Evolutionary conservation across 2,797 vertebrate species (phyloP), one percentile per base, ranked within the genome.

Genomic region (Spheniscus humboldti): DNA sequence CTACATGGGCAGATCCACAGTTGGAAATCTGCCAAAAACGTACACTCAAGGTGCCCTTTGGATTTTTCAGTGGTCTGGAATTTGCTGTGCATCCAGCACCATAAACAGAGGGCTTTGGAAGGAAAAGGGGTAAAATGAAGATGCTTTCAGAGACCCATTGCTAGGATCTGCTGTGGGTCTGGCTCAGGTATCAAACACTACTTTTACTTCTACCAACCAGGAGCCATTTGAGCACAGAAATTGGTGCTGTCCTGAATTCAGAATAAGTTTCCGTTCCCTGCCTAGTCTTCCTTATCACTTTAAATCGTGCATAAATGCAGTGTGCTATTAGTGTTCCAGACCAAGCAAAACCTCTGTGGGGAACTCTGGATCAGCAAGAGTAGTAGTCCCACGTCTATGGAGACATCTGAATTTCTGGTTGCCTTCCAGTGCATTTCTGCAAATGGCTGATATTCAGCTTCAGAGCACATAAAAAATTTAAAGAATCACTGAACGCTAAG

Each of bases 391-490:
- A 43, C 17, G 79, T 86, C 91, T 64, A 7, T 86, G 88, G 43
- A 93, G 74, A 87, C 57, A 73, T 68, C 80, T 92, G 84, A 75
- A 33, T 92, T 92, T 85, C 97, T 96, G 83, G 79, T 88, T 88
- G 95, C 90, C 78, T 90, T 88, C 83, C 75, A 94, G 75, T 48
- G 59, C 55, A 47, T 95, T 94, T 92, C 86, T 97, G 66, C 66
- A 90, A 97, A 96, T 86, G 86, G 93, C 84, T 80, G 68, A 94
- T 95, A 94, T 30, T 94, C 90, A 88, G 97, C 94, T 97, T 95
- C 97, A 88, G 90, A 95, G 92, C 92, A 85, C 90, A 98, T 98
- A 98, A 98, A 98, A 98, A 97, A 98, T 98, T 98, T 96, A 98
- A 95, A 96, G 88, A 96, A 97, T 97, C 92, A 88, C 98, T 96